Evolutionary conservation across 2,113 vertebrate species (phyloP), one percentile per base, ranked within the genome.

Genomic region (Rhegmatorhina hoffmannsi): DNA sequence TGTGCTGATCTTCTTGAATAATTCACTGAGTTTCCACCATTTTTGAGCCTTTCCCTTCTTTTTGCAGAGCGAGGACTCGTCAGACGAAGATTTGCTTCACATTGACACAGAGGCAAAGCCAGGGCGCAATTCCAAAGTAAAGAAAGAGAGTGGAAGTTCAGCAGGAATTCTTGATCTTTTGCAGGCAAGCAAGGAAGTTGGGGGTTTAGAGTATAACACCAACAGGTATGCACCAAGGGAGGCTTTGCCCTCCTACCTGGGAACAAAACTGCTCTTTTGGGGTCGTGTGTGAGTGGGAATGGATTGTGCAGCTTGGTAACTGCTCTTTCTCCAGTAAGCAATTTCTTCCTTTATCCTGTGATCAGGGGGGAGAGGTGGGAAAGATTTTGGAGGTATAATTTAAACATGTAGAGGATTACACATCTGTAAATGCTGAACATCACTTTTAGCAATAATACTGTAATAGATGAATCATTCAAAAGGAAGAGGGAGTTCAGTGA

Each of bases 111-210:
- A 99, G 36, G 95, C 97, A 86, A 99, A 99, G 95, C 97, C 98
- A 1, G 86, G 98, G 85, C 98, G 99, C 86, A 99, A 98, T 69
- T 98, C 98, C 75, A 99, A 99, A 98, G 98, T 98, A 79, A 99
- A 99, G 98, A 99, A 99, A 93, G 99, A 99, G 81, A 97, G 97
- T 1, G 98, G 98, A 86, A 99, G 98, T 62, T 98, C 98, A 1
- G 98, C 98, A 0, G 99, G 99, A 89, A 99, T 99, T 78, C 98
- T 99, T 77, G 99, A 99, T 96, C 98, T 99, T 95, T 97, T 99
- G 94, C 99, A 99, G 97, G 99, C 99, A 88, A 99, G 99, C 96
- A 99, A 99, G 96, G 99, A 99, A 98, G 99, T 99, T 84, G 99
- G 99, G 19, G 99, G 99, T 19, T 99, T 99, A 11, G 99, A 99